These are phyloP conservation scores for Phytoseiulus persimilis DNA, from an alignment of 2,888 invertebrate species.

Conservation along the genomic window DNA sequence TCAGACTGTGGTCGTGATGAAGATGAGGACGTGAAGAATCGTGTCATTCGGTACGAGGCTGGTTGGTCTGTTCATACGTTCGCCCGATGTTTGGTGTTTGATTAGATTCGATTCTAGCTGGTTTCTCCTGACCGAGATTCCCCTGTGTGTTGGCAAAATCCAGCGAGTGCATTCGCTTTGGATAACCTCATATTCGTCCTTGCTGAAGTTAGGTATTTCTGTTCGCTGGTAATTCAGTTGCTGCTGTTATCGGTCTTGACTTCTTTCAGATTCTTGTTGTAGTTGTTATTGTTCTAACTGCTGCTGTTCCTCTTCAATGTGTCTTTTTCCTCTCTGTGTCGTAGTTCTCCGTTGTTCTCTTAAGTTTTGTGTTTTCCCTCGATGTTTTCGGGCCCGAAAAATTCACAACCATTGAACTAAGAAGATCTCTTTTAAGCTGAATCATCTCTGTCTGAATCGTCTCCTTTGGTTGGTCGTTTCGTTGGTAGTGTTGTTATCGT, in stretches of 20 bases:
- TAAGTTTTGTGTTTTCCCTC: background rate
- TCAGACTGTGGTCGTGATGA: too few relatives aligned
- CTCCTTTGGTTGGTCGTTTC: background rate
- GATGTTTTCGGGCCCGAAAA: constrained; percentile 6
- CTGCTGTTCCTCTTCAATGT: background rate
- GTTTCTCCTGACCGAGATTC: too few relatives aligned
- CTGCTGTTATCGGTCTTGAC: background rate
- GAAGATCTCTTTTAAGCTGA: constrained; percentile 38
- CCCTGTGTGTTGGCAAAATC: too few relatives aligned
- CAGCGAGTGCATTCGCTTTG: too few relatives aligned
- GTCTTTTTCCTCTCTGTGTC: background rate
- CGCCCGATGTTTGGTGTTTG: too few relatives aligned
- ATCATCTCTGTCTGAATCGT: constrained; percentile 22
- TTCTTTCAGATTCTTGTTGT: background rate
- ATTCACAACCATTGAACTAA: constrained; percentile 39
- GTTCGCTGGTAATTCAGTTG: background rate
- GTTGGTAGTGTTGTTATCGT: background rate
- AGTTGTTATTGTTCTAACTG: background rate
- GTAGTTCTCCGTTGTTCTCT: background rate
- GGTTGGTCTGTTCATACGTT: too few relatives aligned
- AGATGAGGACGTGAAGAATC: too few relatives aligned
- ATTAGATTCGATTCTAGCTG: too few relatives aligned
- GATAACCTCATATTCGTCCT: too few relatives aligned
- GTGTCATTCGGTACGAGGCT: too few relatives aligned
- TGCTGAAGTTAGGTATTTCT: background rate